phyloP scores from a whole-genome alignment of 2,888 invertebrate species.

The Netelia inedita region DNA sequence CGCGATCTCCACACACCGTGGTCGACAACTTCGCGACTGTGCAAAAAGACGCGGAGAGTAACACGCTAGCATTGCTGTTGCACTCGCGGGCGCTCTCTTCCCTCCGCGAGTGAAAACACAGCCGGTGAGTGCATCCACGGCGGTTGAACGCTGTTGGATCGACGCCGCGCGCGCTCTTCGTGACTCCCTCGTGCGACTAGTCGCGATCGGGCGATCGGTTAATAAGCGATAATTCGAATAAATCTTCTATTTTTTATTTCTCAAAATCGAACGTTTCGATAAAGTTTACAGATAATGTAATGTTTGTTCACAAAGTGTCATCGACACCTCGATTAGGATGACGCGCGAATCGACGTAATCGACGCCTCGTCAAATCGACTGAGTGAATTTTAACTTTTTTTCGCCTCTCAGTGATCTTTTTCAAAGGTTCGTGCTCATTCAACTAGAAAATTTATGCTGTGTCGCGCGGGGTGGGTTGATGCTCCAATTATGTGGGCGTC shows the following conservation, averaged over 20 bases:
- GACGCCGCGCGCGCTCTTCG: slow-evolving; percentile 33
- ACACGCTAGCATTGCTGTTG: slow-evolving; percentile 5
- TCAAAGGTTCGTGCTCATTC: slow-evolving; percentile 1
- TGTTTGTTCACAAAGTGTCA: not conserved
- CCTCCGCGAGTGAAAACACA: slow-evolving; percentile 45
- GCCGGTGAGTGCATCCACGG: slow-evolving; percentile 49
- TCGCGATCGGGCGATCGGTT: slow-evolving; percentile 17
- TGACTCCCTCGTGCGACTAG: not conserved
- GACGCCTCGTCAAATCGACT: not conserved
- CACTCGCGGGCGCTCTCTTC: slow-evolving; percentile 34
- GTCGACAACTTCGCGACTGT: not conserved
- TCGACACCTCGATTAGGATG: not conserved
- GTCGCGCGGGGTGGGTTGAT: not conserved
- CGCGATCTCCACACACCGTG: slow-evolving; percentile 31
- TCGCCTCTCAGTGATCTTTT: slow-evolving; percentile 11
- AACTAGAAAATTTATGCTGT: slow-evolving; percentile 2
- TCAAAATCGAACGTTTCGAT: not conserved
- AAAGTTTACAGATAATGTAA: not conserved
- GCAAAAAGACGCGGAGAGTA: slow-evolving; percentile 1
- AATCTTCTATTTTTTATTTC: not conserved
- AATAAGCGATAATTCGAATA: slow-evolving; percentile 21
- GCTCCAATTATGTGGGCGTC: slow-evolving; percentile 40
- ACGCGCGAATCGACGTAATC: not conserved
- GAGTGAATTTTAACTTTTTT: not conserved
- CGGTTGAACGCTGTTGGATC: slow-evolving; percentile 48